Evolutionary conservation across 2,113 vertebrate species (phyloP), one percentile per base, ranked within the genome.

Genomic region (Cyphomyrus plagiostoma): DNA sequence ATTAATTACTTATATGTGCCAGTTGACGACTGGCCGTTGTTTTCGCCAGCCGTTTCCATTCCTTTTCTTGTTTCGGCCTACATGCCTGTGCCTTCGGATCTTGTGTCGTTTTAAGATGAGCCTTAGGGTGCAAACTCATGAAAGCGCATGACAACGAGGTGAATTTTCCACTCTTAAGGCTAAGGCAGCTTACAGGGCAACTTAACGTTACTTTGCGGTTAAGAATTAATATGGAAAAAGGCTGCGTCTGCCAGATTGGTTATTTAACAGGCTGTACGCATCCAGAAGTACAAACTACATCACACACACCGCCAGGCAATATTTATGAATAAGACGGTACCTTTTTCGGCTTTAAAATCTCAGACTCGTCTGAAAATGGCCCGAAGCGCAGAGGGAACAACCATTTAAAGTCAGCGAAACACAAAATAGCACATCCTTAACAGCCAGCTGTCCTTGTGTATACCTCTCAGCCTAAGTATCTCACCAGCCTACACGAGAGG

Each of bases 181-280:
- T 48, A n/a, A 11, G 82, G 19, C 45, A 48, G 82, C 46, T 46
- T 17, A 84, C 19, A 3, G 46, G 39, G 82, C 35, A 45, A n/a
- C 45, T 84, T 48, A 49, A 48, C 21, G 45, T 46, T 85, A 86
- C 10, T 86, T 46, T 86, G 46, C 15, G 4, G 48, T 86, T 53
- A 23, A 86, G 85, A 86, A 86, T 52, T 86, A 53, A 86, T 50
- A 53, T 86, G 85, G 49, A 86, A 50, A 52, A 30, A n/a, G 49
- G 26, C 23, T 53, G 82, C 21, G 3, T 11, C 45, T 84, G 82
- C 45, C 82, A 46, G 82, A 48, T n/a, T 48, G 82, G 39, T 84
- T 84, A 46, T 84, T 84, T 84, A 84, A 84, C 23, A 17, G 42
- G 17, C 82, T 84, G 39, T 1, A 84, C 45, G 13, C 42, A 45